phyloP scores from a whole-genome alignment of 2,888 invertebrate genomes.

The Thera obeliscata region DNA sequence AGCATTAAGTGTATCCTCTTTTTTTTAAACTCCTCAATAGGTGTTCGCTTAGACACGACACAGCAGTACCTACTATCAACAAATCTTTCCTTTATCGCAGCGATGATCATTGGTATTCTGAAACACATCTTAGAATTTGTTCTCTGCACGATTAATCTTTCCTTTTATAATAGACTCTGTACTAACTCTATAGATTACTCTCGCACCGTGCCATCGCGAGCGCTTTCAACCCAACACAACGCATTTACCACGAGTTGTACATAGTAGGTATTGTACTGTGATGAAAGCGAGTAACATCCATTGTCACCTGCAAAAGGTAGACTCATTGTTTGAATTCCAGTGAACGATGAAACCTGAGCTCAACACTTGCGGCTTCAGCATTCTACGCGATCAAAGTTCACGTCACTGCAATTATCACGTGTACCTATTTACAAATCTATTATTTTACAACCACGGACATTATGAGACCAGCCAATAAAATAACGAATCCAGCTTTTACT shows the following conservation, averaged over 20 bases:
- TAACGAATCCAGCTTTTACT: conserved; percentile 4
- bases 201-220: conserved; percentile 6
- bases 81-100: background rate
- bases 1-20: background rate
- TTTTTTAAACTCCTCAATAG: background rate
- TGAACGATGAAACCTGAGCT: conserved; percentile 62
- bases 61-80: background rate
- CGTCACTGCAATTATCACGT: conserved; percentile 40
- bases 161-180: conserved; percentile 25
- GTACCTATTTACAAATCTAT: conserved; percentile 22
- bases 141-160: conserved; percentile 36
- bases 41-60: no score
- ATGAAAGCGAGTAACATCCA: conserved; percentile 47
- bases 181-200: conserved; percentile 15
- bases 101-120: conserved; percentile 3
- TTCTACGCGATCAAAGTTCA: conserved; percentile 46
- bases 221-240: conserved; percentile 32
- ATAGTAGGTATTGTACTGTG: conserved; percentile 40
- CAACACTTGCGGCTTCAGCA: conserved; percentile 59
- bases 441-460: conserved; percentile 24
- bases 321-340: conserved; percentile 70
- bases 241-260: conserved; percentile 28
- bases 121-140: conserved; percentile 23
- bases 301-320: conserved; percentile 63
- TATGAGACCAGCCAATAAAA: conserved; percentile 14